phyloP scores from a whole-genome alignment of 2,888 invertebrate genomes.

The Sericinus montela region DNA sequence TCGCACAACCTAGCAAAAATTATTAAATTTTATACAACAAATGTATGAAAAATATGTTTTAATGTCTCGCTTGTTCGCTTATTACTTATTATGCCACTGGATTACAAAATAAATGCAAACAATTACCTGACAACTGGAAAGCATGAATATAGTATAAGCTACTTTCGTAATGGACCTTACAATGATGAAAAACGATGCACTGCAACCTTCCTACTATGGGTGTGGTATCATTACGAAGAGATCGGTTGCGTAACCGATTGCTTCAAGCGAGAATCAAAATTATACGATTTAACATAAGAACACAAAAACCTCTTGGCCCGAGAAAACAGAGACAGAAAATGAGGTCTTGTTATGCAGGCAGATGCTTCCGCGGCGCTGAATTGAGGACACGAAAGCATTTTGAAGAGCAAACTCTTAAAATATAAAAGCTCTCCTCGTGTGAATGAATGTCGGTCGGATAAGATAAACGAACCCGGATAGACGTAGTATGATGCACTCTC shows the following conservation, averaged over 20 bases:
- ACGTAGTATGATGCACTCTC: constrained; percentile 7
- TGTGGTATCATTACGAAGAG: too few species aligned
- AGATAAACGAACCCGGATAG: constrained; percentile 29
- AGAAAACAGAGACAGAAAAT: not conserved
- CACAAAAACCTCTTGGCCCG: not conserved
- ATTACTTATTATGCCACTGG: not conserved
- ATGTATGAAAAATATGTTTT: not conserved
- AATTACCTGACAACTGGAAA: not conserved
- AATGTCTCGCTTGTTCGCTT: not conserved
- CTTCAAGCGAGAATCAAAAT: not conserved
- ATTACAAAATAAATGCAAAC: constrained; percentile 4
- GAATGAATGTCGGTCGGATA: constrained; percentile 23
- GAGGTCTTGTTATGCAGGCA: not conserved
- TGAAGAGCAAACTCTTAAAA: constrained; percentile 5
- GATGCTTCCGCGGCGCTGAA: not conserved
- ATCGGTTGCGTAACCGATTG: too few species aligned
- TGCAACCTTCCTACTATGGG: too few species aligned
- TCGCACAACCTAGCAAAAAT: not conserved
- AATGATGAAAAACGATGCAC: too few species aligned
- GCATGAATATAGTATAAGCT: too few species aligned
- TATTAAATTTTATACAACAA: not conserved
- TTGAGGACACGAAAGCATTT: constrained; percentile 10
- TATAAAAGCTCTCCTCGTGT: constrained; percentile 1
- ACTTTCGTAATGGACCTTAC: too few species aligned
- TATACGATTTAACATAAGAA: not conserved